Evolutionary conservation across 2,113 vertebrate species (phyloP).

Genomic region (Trichomycterus rosablanca): DNA sequence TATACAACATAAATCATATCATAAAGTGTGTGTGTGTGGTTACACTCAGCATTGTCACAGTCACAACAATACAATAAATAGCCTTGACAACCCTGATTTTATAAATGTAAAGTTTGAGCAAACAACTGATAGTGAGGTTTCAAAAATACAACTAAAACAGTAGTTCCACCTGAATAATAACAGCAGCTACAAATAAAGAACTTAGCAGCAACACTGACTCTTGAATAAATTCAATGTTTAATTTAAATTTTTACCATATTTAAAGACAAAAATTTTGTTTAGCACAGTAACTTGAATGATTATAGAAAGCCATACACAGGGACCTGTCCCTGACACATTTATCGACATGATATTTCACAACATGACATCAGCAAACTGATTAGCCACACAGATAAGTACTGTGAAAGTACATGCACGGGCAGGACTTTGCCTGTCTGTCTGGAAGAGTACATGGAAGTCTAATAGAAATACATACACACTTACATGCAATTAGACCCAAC

Average conservation of each 20-base stretch:
- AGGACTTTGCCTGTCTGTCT: background rate
- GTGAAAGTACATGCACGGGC: background rate
- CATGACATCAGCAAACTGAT: background rate
- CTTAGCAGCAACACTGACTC: no score
- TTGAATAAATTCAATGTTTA: no score
- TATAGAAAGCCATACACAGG: conserved; percentile 2
- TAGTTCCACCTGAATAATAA: no score
- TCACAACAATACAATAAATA: background rate
- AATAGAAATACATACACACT: background rate
- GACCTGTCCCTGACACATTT: background rate
- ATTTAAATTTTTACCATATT: no score
- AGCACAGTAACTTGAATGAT: conserved; percentile 6
- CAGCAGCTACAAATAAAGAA: no score
- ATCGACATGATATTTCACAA: background rate
- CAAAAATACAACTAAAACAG: no score
- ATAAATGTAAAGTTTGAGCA: background rate
- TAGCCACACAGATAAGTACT: background rate
- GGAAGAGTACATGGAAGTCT: background rate
- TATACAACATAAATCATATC: no score
- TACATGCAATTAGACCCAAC: background rate
- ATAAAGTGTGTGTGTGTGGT: background rate
- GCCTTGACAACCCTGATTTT: background rate
- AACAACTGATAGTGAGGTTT: background rate
- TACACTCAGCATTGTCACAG: no score
- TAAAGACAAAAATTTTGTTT: conserved; percentile 2